A percentile compares a stretch with the other conserved stretches of the same genome.
Conservation (phyloP, 2,888 invertebrate genomes). For the Deilephila porcellus region DNA sequence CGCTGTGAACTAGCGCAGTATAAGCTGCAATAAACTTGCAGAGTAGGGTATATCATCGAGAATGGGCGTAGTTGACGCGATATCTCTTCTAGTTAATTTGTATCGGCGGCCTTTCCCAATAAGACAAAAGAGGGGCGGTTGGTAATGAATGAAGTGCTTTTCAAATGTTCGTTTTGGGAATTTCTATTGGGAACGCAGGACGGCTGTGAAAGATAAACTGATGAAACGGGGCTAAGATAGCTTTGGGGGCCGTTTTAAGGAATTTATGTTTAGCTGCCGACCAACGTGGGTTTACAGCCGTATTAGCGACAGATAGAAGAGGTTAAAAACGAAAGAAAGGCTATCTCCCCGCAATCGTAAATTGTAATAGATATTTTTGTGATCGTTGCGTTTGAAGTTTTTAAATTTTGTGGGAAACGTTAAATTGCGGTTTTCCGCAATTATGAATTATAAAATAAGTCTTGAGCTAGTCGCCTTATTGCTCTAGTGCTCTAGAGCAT, state of each 20-base stretch:
- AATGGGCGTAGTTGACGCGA: background rate
- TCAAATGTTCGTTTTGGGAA: slow-evolving; percentile 58
- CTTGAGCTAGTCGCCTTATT: background rate
- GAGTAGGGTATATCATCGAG: background rate
- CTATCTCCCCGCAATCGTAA: background rate
- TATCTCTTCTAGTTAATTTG: slow-evolving; percentile 14
- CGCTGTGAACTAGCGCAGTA: background rate
- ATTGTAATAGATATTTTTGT: background rate
- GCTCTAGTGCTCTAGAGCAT: background rate
- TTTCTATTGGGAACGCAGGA: slow-evolving; percentile 57
- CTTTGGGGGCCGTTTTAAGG: slow-evolving; percentile 52
- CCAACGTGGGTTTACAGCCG: slow-evolving; percentile 45
- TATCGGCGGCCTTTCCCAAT: slow-evolving; percentile 33
- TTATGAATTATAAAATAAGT: background rate
- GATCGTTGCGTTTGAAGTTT: background rate
- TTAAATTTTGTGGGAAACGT: background rate
- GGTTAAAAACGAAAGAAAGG: background rate
- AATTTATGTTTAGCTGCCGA: slow-evolving; percentile 57
- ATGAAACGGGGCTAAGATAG: slow-evolving; percentile 55
- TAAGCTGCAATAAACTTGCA: background rate
- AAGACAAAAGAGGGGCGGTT: slow-evolving; percentile 55
- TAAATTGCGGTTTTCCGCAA: background rate
- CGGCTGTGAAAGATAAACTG: slow-evolving; percentile 64
- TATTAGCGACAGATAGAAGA: slow-evolving; percentile 17
- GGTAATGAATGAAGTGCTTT: slow-evolving; percentile 66